Evolutionary conservation across 2,888 invertebrate genomes (phyloP), one percentile per base, ranked within the genome.

Genomic region (Chloroclystis v-ata): DNA sequence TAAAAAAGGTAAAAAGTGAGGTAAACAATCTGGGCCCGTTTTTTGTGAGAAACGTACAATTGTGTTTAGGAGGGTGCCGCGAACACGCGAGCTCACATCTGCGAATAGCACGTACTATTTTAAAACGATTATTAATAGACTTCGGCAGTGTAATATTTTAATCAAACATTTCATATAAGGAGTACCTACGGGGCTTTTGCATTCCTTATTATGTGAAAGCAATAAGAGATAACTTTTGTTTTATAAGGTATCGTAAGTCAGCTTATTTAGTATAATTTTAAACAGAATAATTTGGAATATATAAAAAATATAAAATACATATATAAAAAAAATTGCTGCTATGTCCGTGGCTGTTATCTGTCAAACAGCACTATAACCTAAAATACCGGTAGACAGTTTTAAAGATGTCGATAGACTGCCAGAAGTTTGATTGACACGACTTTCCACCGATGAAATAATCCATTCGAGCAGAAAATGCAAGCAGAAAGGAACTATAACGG

Each of bases 1-100:
- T 72, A 66, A 82, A 82, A 85, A 87, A 85, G 72, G 74, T 83
- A 84, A 84, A 86, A 86, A 82, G 78, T 82, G 85, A 81, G 80
- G 85, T 86, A 86, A 86, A 87, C 83, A 86, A 84, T 81, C 78
- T 75, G 82, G 71, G 69, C 63, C 72, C 61, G 72, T 78, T 83
- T 86, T 85, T 84, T 83, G 67, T 74, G 61, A 54, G 63, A 59
- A 56, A 57, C 63, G 70, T 67, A 76, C 76, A 75, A 75, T 75
- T 64, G 68, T 67, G 71, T 69, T 71, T 70, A 65, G 62, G 71
- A 61, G 83, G 83, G 83, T 75, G 81, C 72, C 72, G 71, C 72
- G 71, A 75, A 78, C 68, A 46, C 81, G 78, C 82, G 76, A 71
- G 81, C 69, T 4, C 67, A 57, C 82, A 78, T 80, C 78, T 81